A percentile compares a stretch with the other conserved stretches of the same genome.
phyloP scores from a whole-genome alignment of 2,888 invertebrate genomes.

The Geotrupes spiniger region DNA sequence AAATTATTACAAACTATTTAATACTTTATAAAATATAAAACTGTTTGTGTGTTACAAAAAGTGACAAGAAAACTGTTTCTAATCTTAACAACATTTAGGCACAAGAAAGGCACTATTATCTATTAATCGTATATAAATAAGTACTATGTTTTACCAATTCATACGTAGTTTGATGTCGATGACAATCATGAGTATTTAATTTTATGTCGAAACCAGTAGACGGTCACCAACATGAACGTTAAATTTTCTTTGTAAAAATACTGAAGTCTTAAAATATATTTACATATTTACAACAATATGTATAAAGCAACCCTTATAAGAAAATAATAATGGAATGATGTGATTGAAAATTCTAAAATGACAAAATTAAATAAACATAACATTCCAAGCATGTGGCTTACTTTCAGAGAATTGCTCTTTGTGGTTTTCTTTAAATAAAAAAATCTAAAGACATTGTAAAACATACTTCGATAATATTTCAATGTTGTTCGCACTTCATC shows the following conservation, averaged over 20 bases:
- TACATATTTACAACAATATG: slow-evolving; percentile 45
- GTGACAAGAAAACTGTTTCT: not conserved
- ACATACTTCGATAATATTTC: slow-evolving; percentile 15
- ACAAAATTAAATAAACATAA: too few species aligned
- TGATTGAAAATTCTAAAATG: slow-evolving; percentile 10
- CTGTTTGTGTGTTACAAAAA: slow-evolving; percentile 14
- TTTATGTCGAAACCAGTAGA: not conserved
- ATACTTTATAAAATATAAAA: slow-evolving; percentile 29
- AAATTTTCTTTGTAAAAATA: slow-evolving; percentile 33
- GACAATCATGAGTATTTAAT: slow-evolving; percentile 11
- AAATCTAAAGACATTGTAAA: slow-evolving; percentile 14
- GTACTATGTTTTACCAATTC: slow-evolving; percentile 35
- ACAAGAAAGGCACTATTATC: slow-evolving; percentile 46
- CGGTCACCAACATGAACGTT: slow-evolving; percentile 12
- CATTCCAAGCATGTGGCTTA: too few species aligned
- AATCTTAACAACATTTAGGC: slow-evolving; percentile 30
- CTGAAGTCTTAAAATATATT: slow-evolving; percentile 34
- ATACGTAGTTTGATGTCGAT: slow-evolving; percentile 18
- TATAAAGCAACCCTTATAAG: slow-evolving; percentile 24
- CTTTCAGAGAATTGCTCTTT: too few species aligned
- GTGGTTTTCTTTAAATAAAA: slow-evolving; percentile 13
- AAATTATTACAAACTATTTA: slow-evolving; percentile 35
- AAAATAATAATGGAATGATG: slow-evolving; percentile 24
- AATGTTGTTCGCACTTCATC: too few species aligned
- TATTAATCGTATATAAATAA: slow-evolving; percentile 35